Conservation (phyloP, 2,888 invertebrate genomes). For the Ashinkailepas kermadecensis region DNA sequence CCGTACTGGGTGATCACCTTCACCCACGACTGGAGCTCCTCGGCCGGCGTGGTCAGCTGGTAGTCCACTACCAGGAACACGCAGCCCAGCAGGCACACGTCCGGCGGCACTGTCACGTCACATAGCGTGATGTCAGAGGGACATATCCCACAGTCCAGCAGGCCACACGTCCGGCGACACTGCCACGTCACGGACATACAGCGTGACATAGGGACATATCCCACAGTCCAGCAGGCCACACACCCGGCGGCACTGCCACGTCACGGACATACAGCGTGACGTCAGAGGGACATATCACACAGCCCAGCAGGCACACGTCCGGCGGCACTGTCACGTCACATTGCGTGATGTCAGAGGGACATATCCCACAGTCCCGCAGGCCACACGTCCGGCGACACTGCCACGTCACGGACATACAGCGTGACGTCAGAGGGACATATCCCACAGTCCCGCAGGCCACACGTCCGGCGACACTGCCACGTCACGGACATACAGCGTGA, state of each 20-base stretch:
- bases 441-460: constrained; percentile 75
- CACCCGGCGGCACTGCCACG: constrained; percentile 60
- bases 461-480: constrained; percentile 63
- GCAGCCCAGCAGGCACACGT: constrained; percentile 84
- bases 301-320: constrained; percentile 63
- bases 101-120: constrained; percentile 55
- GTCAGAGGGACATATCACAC: too few relatives aligned
- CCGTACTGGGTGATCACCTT: constrained; percentile 70
- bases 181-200: not conserved
- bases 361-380: constrained; percentile 86
- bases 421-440: not conserved
- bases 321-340: constrained; percentile 63
- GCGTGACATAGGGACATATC: not conserved
- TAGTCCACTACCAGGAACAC: constrained; percentile 56
- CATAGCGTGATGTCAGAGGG: not conserved
- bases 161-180: too few relatives aligned
- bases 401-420: constrained; percentile 29
- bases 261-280: too few relatives aligned
- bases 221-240: constrained; percentile 80
- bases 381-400: constrained; percentile 74
- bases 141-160: not conserved
- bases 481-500: too few relatives aligned
- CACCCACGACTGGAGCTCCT: constrained; percentile 51
- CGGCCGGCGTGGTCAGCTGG: constrained; percentile 27
- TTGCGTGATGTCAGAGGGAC: too few relatives aligned